These are phyloP conservation scores for Catocala sponsa DNA, from an alignment of 2,888 invertebrate genomes.

Conservation along the genomic window DNA sequence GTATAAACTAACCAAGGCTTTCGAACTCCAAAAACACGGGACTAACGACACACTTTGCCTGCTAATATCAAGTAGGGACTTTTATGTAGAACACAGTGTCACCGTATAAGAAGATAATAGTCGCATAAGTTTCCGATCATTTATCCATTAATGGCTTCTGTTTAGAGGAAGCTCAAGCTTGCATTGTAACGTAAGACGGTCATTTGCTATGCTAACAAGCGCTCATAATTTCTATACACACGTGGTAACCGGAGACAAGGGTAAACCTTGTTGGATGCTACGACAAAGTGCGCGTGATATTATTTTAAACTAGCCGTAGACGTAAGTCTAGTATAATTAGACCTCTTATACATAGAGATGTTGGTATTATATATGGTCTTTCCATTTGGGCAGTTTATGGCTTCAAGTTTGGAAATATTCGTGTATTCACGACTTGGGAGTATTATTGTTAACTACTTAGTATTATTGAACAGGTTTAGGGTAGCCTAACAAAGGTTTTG, in stretches of 20 bases:
- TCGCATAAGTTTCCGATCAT: constrained; percentile 12
- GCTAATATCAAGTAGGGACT: too few species aligned
- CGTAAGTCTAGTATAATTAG: not conserved
- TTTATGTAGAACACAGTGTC: not conserved
- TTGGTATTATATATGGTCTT: too few species aligned
- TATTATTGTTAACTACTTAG: too few species aligned
- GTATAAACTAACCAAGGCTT: too few species aligned
- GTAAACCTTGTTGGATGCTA: constrained; percentile 6
- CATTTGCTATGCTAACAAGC: constrained; percentile 12
- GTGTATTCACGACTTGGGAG: too few species aligned
- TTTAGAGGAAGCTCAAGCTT: constrained; percentile 37
- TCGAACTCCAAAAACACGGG: too few species aligned
- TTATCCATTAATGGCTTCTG: constrained; percentile 31
- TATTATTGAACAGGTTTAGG: too few species aligned
- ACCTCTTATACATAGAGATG: too few species aligned
- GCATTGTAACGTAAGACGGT: constrained; percentile 30
- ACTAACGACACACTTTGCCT: too few species aligned
- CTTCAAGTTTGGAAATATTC: too few species aligned
- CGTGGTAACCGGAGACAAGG: constrained; percentile 35
- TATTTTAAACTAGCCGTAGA: constrained; percentile 8
- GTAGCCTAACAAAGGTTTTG: too few species aligned
- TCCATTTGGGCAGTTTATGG: too few species aligned
- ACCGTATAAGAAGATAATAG: constrained; percentile 8
- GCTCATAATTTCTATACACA: constrained; percentile 18
- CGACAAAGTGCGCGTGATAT: constrained; percentile 10